Evolutionary conservation across 2,113 vertebrate genomes (phyloP).

Genomic region (Dendropsophus ebraccatus): DNA sequence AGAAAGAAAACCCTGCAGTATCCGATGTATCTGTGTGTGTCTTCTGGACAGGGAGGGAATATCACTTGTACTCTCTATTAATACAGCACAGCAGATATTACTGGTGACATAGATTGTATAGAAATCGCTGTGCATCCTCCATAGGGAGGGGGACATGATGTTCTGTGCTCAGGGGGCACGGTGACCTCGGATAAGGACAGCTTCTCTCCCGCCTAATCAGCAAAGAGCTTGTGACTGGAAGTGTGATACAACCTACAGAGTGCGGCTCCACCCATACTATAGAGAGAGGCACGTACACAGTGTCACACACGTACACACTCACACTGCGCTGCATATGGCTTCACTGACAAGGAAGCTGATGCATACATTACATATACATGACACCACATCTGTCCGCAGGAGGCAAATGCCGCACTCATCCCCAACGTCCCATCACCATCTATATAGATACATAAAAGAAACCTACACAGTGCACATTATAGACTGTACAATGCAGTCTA

Average conservation of each 20-base stretch:
- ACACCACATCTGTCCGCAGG: background rate
- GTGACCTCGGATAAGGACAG: constrained; percentile 54
- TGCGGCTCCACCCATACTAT: constrained; percentile 33
- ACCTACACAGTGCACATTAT: background rate
- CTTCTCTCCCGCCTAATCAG: constrained; percentile 42
- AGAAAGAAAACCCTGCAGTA: no score
- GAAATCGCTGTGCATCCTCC: no score
- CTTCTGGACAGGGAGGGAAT: no score
- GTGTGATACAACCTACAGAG: constrained; percentile 35
- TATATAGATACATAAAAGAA: no score
- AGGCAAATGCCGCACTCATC: no score
- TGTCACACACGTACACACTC: constrained; percentile 45
- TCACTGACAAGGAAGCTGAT: background rate
- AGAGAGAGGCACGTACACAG: constrained; percentile 54
- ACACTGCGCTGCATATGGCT: background rate
- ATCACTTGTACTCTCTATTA: no score
- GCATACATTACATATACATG: background rate
- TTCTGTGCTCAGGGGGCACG: constrained; percentile 13
- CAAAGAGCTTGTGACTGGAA: constrained; percentile 42
- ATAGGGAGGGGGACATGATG: no score
- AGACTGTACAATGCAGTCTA: background rate
- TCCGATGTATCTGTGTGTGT: no score
- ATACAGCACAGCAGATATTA: no score
- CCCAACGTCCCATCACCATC: no score
- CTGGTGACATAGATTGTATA: no score